phyloP scores from a whole-genome alignment of 2,113 vertebrate species.

The Bettongia penicillata region DNA sequence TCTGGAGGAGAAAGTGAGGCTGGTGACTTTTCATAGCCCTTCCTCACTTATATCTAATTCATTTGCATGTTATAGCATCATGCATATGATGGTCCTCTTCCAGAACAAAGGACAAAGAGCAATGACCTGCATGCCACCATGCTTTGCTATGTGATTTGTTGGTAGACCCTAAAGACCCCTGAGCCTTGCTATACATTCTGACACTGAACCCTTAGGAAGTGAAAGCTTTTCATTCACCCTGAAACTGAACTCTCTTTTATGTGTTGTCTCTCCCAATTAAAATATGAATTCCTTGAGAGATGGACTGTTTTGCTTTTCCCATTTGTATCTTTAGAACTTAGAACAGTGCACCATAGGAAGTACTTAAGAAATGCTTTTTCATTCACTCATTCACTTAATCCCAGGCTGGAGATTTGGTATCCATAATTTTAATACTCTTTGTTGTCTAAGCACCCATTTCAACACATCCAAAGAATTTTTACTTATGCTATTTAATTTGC shows the following conservation, averaged over 20 bases:
- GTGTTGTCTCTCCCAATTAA: not conserved
- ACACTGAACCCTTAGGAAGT: not conserved
- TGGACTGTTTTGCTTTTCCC: not conserved
- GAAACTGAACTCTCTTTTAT: not conserved
- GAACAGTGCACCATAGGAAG: not conserved
- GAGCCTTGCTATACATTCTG: not conserved
- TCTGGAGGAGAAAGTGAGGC: no score
- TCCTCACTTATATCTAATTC: no score
- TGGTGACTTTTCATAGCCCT: no score
- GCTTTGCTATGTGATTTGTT: not conserved
- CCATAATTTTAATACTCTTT: not conserved
- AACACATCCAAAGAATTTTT: not conserved
- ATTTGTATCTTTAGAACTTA: not conserved
- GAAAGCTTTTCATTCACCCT: not conserved
- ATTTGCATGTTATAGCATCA: no score
- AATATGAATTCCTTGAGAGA: not conserved
- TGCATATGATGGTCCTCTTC: no score
- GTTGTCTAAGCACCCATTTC: not conserved
- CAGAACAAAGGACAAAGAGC: no score
- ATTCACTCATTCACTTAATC: not conserved
- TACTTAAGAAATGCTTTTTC: not conserved
- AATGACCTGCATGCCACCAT: not conserved
- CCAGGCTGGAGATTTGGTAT: not conserved
- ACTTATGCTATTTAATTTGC: not conserved
- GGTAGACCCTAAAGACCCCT: not conserved